Base-by-base conservation (phyloP, 2,113 vertebrate species). In the Eulemur rufifrons region DNA sequence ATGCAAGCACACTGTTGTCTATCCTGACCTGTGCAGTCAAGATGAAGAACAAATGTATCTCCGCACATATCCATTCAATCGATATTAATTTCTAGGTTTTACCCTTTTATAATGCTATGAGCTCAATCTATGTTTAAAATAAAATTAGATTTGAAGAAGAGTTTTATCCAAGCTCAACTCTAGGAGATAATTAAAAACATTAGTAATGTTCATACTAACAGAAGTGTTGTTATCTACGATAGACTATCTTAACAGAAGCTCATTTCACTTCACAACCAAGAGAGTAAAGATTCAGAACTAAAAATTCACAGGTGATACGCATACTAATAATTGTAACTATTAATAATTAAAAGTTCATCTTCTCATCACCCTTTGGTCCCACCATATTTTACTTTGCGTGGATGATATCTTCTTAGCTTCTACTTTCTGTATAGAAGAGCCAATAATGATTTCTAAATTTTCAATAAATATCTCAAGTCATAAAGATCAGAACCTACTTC, bases 121-220 rank as follows among this genome's bases (percentile, higher is more conserved):
- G 23, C 23, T 52, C 45, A 77, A 82, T 80, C 25, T 50, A 39
- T 25, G 32, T 89, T 86, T 45, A 45, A 78, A 95, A 85, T 63
- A 81, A 94, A 92, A 95, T 32, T 88, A 9, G 27, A 91, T 94
- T 96, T 96, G 42, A 86, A 80, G 50, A 69, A 52, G 45, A 54
- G 95, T 89, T 95, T 91, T 68, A 90, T 88, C n/a, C 76, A 95
- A 89, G 69, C 54, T 94, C 84, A 92, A 85, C 50, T 54, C 54
- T 50, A 88, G 76, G 56, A 95, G 69, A 86, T 59, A 89, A 96
- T 78, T 77, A 64, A 96, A 94, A 94, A 61, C 42, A 50, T 82
- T 91, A 86, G 77, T 84, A 96, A 95, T 34, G 27, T 90, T 94
- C 77, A 15, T 32, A 56, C 34, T 18, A 45, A 91, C 45, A 88